Conservation (phyloP, 2,797 vertebrate genomes). For the Rhinella marina region DNA sequence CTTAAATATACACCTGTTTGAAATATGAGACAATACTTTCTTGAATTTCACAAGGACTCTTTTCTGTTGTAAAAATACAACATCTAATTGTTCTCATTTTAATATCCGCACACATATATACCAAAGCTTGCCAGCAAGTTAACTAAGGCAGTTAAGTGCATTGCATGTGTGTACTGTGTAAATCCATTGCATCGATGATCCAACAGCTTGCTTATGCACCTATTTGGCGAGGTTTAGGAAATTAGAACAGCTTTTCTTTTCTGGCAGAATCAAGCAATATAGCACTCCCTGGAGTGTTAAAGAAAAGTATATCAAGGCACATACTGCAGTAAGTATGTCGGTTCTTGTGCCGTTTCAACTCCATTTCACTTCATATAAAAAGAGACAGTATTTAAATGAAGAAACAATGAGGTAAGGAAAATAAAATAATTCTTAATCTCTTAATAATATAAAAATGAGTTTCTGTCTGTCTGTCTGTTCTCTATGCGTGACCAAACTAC, state of each 20-base stretch:
- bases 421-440: neutral
- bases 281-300: constrained; percentile 74
- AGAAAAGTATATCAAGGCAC: constrained; percentile 69
- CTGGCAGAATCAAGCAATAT: constrained; percentile 72
- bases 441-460: too few relatives aligned
- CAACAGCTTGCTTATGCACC: constrained; percentile 80
- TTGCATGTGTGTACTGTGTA: constrained; percentile 60
- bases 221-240: constrained; percentile 78
- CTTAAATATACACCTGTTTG: constrained; percentile 28
- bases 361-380: constrained; percentile 36
- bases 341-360: constrained; percentile 56
- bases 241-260: constrained; percentile 79
- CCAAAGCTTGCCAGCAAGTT: constrained; percentile 66
- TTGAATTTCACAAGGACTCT: constrained; percentile 37
- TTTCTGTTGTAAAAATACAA: constrained; percentile 31
- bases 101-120: constrained; percentile 54
- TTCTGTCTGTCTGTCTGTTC: too few relatives aligned
- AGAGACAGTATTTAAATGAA: constrained; percentile 60
- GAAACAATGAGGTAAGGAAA: constrained; percentile 30
- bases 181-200: constrained; percentile 65
- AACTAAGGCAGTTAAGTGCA: constrained; percentile 61
- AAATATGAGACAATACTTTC: constrained; percentile 21
- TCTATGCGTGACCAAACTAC: too few relatives aligned
- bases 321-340: constrained; percentile 70
- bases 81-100: constrained; percentile 55